These are phyloP conservation scores for Scaptodrosophila lebanonensis DNA, from an alignment of 1,140 invertebrate genomes.

Conservation along the genomic window DNA sequence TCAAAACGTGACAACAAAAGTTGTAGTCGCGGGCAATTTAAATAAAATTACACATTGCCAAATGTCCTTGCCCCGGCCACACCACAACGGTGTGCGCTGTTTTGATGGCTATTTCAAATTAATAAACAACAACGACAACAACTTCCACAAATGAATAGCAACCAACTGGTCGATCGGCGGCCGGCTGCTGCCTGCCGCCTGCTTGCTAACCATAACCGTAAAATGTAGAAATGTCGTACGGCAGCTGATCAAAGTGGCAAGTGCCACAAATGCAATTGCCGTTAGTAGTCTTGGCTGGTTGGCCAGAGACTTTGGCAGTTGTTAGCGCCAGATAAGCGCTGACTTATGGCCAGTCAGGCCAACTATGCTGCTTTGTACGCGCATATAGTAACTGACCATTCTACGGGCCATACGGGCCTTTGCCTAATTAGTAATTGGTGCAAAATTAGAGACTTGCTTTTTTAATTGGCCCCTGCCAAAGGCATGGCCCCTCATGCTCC, in stretches of 20 bases:
- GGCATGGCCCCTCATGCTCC: not conserved
- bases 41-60: conserved; percentile 41
- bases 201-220: not conserved
- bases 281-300: conserved; percentile 7
- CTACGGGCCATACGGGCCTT: conserved; percentile 14
- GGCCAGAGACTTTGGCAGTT: not conserved
- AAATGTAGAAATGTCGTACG: conserved; percentile 3
- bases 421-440: conserved; percentile 38
- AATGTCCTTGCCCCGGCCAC: conserved; percentile 49
- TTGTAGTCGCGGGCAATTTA: too few relatives aligned
- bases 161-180: not conserved
- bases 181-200: not conserved
- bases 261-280: too few relatives aligned
- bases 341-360: conserved; percentile 17
- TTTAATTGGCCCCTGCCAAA: conserved; percentile 44
- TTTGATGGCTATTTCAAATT: too few relatives aligned
- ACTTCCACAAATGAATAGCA: too few relatives aligned
- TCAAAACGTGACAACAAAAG: not conserved
- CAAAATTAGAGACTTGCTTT: conserved; percentile 19
- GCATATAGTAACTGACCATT: too few relatives aligned
- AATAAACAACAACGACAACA: too few relatives aligned
- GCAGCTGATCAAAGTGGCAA: too few relatives aligned
- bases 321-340: conserved; percentile 22
- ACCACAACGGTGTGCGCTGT: too few relatives aligned
- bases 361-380: too few relatives aligned